Percentiles rank a stretch among this genome's conserved stretches.
These are phyloP conservation scores for Drosophila oshimai DNA, from an alignment of 1,140 invertebrate genomes.

Conservation along the genomic window DNA sequence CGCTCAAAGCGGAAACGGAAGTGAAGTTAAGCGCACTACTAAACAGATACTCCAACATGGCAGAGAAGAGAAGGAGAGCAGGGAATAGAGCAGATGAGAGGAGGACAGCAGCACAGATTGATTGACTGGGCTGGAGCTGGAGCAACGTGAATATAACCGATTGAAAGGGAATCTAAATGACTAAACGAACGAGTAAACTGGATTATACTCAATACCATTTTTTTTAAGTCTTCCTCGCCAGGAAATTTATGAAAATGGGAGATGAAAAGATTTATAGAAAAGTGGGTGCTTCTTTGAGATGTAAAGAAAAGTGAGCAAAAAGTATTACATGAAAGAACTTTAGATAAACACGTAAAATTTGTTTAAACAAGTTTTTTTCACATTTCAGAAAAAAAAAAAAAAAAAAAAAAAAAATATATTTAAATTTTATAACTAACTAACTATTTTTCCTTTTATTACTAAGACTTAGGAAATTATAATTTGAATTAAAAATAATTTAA, in stretches of 20 bases:
- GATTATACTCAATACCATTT: not conserved
- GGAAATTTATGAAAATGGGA: not conserved
- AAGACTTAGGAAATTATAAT: too few species aligned
- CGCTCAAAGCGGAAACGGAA: constrained; percentile 77
- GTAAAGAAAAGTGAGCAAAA: too few species aligned
- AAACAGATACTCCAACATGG: constrained; percentile 68
- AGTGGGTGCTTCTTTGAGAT: too few species aligned
- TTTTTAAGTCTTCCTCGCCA: not conserved
- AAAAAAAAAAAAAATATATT: too few species aligned
- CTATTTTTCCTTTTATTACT: too few species aligned
- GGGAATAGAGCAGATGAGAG: not conserved
- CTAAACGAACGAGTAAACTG: not conserved
- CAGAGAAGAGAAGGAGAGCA: not conserved
- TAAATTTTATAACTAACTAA: too few species aligned
- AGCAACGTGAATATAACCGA: constrained; percentile 12
- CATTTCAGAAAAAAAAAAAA: too few species aligned
- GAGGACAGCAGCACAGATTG: not conserved
- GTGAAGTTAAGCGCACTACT: constrained; percentile 80
- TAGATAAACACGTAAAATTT: too few species aligned
- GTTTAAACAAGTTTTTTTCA: too few species aligned
- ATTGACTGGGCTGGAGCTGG: constrained; percentile 15
- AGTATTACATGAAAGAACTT: too few species aligned
- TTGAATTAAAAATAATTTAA: too few species aligned
- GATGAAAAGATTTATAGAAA: too few species aligned
- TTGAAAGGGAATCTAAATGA: constrained; percentile 24